Evolutionary conservation across 2,113 vertebrate genomes (phyloP).

Genomic region (Nerophis lumbriciformis): DNA sequence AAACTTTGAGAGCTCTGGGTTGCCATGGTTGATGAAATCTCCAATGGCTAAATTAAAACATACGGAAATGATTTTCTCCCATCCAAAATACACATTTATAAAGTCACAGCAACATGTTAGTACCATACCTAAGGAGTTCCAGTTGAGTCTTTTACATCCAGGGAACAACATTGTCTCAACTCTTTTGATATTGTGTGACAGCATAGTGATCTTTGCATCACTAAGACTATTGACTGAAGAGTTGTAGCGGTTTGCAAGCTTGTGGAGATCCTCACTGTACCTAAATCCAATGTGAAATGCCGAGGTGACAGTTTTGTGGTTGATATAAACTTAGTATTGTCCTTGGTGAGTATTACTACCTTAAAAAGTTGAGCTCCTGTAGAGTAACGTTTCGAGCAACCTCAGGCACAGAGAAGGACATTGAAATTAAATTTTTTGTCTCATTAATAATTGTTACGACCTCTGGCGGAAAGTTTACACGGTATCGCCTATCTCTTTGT

Average conservation of each 20-base stretch:
- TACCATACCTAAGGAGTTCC: conserved; percentile 84
- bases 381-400: conserved; percentile 3
- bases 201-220: conserved; percentile 8
- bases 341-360: neutral
- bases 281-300: neutral
- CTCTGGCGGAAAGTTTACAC: conserved; percentile 9
- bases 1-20: conserved; percentile 73
- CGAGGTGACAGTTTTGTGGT: neutral
- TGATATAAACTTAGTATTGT: neutral
- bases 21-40: conserved; percentile 7
- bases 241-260: conserved; percentile 7
- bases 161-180: conserved; percentile 56
- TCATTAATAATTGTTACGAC: neutral
- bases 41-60: conserved; percentile 58
- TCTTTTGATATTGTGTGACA: conserved; percentile 1
- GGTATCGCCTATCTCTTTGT: conserved; percentile 2
- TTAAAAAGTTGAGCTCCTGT: conserved; percentile 6
- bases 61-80: neutral
- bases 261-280: conserved; percentile 2
- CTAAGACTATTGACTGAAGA: conserved; percentile 6
- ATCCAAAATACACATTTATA: neutral
- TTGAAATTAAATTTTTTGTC: conserved; percentile 4
- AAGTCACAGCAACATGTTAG: neutral
- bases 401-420: conserved; percentile 8
- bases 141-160: conserved; percentile 81